Evolutionary conservation across 2,888 invertebrate species (phyloP).

Genomic region (Catocala fraxini): DNA sequence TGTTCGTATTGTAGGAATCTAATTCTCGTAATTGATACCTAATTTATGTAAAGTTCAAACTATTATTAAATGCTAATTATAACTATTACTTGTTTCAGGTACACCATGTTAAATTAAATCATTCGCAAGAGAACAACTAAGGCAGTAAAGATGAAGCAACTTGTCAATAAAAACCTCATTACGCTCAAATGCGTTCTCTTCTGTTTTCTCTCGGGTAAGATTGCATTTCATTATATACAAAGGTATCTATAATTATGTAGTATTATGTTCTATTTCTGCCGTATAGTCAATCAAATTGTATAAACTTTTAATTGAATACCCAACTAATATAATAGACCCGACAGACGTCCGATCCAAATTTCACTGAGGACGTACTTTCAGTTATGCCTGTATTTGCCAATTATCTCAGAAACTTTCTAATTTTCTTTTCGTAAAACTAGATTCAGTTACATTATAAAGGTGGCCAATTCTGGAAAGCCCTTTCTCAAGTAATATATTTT

Average conservation of each 20-base stretch:
- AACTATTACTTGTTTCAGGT: slow-evolving; percentile 60
- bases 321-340: not conserved
- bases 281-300: too few relatives aligned
- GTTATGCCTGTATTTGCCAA: not conserved
- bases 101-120: slow-evolving; percentile 57
- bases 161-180: slow-evolving; percentile 91
- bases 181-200: slow-evolving; percentile 94
- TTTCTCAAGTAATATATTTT: too few relatives aligned
- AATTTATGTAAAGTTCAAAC: not conserved
- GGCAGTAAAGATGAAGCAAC: slow-evolving; percentile 69
- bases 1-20: too few relatives aligned
- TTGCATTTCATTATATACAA: slow-evolving; percentile 1
- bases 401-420: not conserved
- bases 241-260: too few relatives aligned
- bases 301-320: not conserved
- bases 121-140: slow-evolving; percentile 24
- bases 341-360: not conserved
- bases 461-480: too few relatives aligned
- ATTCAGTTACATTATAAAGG: too few relatives aligned
- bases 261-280: too few relatives aligned
- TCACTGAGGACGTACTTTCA: too few relatives aligned
- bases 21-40: not conserved
- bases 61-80: not conserved
- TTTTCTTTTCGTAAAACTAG: too few relatives aligned
- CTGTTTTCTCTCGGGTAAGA: slow-evolving; percentile 93